These are phyloP conservation scores for Trissolcus japonicus DNA, from an alignment of 2,888 invertebrate genomes.

Conservation along the genomic window DNA sequence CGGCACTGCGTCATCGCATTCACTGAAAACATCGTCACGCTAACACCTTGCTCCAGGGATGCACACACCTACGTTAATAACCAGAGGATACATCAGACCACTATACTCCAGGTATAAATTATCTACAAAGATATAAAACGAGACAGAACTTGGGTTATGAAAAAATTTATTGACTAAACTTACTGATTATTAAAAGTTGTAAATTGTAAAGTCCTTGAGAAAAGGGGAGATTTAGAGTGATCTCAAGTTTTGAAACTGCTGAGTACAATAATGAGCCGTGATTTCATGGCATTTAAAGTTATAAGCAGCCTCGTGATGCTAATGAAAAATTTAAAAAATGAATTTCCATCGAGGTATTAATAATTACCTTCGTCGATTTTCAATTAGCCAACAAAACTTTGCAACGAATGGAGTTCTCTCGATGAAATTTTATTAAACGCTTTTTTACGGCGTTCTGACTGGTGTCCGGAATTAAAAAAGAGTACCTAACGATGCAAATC, in stretches of 20 bases:
- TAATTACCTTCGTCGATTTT: constrained; percentile 30
- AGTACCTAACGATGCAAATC: constrained; percentile 9
- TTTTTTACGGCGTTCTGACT: too few species aligned
- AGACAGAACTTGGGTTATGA: too few species aligned
- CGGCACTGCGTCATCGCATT: constrained; percentile 96
- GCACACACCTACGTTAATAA: constrained; percentile 97
- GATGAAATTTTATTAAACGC: constrained; percentile 24
- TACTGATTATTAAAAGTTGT: too few species aligned
- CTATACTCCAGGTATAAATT: constrained; percentile 85
- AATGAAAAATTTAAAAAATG: constrained; percentile 16
- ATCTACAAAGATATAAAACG: background rate
- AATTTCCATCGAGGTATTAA: constrained; percentile 28
- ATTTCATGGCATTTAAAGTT: too few species aligned
- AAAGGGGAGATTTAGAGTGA: too few species aligned
- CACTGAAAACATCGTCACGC: constrained; percentile 93
- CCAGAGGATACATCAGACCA: constrained; percentile 93
- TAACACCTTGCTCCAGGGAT: constrained; percentile 95
- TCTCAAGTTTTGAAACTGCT: too few species aligned
- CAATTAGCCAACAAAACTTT: constrained; percentile 26
- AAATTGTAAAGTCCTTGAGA: too few species aligned
- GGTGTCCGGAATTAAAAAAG: background rate
- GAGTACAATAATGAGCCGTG: background rate
- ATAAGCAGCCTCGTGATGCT: background rate
- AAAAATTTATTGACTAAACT: too few species aligned
- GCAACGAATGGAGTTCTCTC: constrained; percentile 12